Conservation (phyloP, 1,140 invertebrate species). For the Hyles vespertilio region DNA sequence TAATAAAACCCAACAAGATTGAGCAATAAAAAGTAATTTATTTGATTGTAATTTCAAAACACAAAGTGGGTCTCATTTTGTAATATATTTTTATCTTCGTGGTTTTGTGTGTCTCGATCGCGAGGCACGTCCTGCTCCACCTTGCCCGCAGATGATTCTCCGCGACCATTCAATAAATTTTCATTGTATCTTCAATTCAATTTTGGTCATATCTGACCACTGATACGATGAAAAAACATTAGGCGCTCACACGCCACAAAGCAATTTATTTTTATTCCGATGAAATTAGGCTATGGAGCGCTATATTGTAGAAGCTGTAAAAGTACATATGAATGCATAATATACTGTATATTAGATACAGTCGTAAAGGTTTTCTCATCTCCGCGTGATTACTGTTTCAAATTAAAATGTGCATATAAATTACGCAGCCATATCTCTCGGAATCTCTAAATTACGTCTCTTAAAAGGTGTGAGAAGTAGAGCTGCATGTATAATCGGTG, state of each 20-base stretch:
- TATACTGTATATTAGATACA: not conserved
- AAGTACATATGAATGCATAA: not conserved
- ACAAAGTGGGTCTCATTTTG: slow-evolving; percentile 70
- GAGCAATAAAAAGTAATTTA: slow-evolving; percentile 76
- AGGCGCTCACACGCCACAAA: slow-evolving; percentile 20
- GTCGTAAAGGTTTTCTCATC: too few species aligned
- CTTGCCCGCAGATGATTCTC: slow-evolving; percentile 41
- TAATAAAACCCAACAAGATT: slow-evolving; percentile 74
- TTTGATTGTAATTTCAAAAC: slow-evolving; percentile 74
- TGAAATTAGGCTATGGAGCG: too few species aligned
- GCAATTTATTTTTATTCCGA: not conserved
- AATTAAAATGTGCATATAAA: slow-evolving; percentile 44
- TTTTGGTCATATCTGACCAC: slow-evolving; percentile 28
- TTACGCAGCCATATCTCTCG: slow-evolving; percentile 27
- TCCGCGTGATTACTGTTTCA: too few species aligned
- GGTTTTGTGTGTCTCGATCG: slow-evolving; percentile 63
- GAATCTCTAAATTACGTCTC: slow-evolving; percentile 41
- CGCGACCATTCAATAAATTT: slow-evolving; percentile 41
- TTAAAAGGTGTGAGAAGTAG: slow-evolving; percentile 51
- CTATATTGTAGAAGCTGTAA: too few species aligned
- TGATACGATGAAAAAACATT: slow-evolving; percentile 37
- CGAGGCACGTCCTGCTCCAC: slow-evolving; percentile 49
- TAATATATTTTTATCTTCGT: slow-evolving; percentile 71
- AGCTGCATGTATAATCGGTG: slow-evolving; percentile 30
- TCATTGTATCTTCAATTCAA: slow-evolving; percentile 42